A percentile compares a stretch with the other conserved stretches of the same genome.
Conservation (phyloP, 64 coral and sea anemone genomes). For the Montipora capricornis region DNA sequence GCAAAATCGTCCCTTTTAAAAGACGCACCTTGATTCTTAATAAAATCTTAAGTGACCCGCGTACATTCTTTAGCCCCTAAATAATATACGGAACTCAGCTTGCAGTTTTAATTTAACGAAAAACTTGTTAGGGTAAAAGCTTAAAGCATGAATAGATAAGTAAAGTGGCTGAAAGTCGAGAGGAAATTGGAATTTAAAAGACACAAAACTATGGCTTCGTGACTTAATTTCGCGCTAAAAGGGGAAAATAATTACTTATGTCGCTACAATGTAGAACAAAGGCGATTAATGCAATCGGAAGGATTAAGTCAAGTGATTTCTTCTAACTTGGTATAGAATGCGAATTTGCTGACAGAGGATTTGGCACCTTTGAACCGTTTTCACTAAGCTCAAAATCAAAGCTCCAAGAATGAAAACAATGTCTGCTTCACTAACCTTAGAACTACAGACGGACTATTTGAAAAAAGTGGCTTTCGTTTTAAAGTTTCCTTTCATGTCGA, state of each 20-base stretch:
- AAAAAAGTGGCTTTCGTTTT: too few relatives aligned
- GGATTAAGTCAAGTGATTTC: not conserved
- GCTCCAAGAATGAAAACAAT: not conserved
- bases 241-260: not conserved
- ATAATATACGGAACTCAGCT: not conserved
- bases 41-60: not conserved
- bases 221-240: not conserved
- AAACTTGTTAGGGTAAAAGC: too few relatives aligned
- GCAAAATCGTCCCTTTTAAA: not conserved
- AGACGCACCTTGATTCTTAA: not conserved
- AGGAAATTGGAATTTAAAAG: not conserved
- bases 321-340: not conserved
- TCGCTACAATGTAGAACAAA: not conserved
- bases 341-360: not conserved
- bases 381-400: not conserved
- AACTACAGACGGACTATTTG: too few relatives aligned
- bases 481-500: too few relatives aligned
- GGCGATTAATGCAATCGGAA: constrained; percentile 38
- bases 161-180: too few relatives aligned
- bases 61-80: not conserved
- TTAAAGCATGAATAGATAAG: not conserved
- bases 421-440: too few relatives aligned
- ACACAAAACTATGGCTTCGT: not conserved
- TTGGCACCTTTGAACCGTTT: not conserved
- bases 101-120: not conserved